Percentiles rank a stretch among this genome's conserved stretches.
Evolutionary conservation across 37 sponge, comb jelly and placozoan genomes (phyloP).

Genomic region (Dysidea cf. avara): DNA sequence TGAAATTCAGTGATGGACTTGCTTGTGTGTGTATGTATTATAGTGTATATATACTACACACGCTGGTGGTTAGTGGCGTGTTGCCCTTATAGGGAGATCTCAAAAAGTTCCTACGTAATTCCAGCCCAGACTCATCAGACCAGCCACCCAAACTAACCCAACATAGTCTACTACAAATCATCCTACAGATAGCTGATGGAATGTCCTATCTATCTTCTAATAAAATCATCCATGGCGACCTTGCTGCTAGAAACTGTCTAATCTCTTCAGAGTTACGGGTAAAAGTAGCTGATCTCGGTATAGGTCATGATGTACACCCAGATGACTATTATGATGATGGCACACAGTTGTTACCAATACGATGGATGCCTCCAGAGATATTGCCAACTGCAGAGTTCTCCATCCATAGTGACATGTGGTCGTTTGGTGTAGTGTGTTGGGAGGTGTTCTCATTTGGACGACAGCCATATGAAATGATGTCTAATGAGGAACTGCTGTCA

Average conservation of each 20-base stretch:
- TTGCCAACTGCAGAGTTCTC: constrained; percentile 82
- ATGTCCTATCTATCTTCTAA: constrained; percentile 81
- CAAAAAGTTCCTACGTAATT: constrained; percentile 58
- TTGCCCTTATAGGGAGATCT: constrained; percentile 75
- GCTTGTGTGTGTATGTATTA: too few relatives aligned
- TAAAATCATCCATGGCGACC: constrained; percentile 79
- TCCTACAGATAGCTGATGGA: constrained; percentile 77
- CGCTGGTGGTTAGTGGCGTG: too few relatives aligned
- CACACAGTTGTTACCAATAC: constrained; percentile 75
- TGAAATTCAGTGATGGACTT: too few relatives aligned
- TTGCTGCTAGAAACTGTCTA: constrained; percentile 85
- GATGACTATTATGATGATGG: constrained; percentile 86
- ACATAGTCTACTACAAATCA: constrained; percentile 37
- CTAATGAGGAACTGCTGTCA: constrained; percentile 69
- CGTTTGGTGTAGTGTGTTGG: constrained; percentile 89
- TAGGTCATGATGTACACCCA: constrained; percentile 79
- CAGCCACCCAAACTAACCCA: constrained; percentile 36
- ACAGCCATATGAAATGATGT: constrained; percentile 64
- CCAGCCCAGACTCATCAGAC: constrained; percentile 25
- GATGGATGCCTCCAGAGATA: constrained; percentile 94
- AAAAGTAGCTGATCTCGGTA: constrained; percentile 85
- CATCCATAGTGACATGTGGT: constrained; percentile 86
- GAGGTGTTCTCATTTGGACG: constrained; percentile 75
- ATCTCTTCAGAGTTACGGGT: constrained; percentile 64
- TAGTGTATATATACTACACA: too few relatives aligned